Evolutionary conservation across 2,797 vertebrate species (phyloP).

Genomic region (Pseudomugil gertrudae): DNA sequence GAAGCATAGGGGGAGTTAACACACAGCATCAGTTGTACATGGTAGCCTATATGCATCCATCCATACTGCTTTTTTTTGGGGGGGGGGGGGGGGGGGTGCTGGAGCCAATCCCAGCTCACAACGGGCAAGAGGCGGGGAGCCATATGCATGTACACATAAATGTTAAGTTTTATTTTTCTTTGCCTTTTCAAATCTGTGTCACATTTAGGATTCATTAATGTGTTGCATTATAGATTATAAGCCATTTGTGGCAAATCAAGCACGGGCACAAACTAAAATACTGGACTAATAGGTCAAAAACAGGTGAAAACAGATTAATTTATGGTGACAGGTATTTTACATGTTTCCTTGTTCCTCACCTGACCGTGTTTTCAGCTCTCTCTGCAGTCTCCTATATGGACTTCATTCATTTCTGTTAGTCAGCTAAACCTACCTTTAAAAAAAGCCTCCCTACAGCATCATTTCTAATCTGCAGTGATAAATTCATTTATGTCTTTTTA

Average conservation of each 20-base stretch:
- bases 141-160: not conserved
- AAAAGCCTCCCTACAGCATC: too few species aligned
- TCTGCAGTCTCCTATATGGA: too few species aligned
- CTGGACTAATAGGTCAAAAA: not conserved
- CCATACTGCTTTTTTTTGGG: too few species aligned
- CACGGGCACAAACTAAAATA: not conserved
- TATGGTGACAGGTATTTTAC: not conserved
- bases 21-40: too few species aligned
- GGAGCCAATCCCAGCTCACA: too few species aligned
- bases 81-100: too few species aligned
- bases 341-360: not conserved
- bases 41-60: too few species aligned
- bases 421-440: not conserved
- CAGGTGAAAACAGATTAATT: not conserved
- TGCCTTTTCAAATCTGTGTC: not conserved
- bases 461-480: not conserved
- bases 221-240: too few species aligned
- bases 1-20: constrained; percentile 2
- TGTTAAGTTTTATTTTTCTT: not conserved
- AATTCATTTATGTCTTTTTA: not conserved
- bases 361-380: too few species aligned
- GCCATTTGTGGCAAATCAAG: too few species aligned
- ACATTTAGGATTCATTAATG: not conserved
- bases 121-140: too few species aligned
- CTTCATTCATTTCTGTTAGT: not conserved